Evolutionary conservation across 2,888 invertebrate species (phyloP).

Genomic region (Dilophus febrilis): DNA sequence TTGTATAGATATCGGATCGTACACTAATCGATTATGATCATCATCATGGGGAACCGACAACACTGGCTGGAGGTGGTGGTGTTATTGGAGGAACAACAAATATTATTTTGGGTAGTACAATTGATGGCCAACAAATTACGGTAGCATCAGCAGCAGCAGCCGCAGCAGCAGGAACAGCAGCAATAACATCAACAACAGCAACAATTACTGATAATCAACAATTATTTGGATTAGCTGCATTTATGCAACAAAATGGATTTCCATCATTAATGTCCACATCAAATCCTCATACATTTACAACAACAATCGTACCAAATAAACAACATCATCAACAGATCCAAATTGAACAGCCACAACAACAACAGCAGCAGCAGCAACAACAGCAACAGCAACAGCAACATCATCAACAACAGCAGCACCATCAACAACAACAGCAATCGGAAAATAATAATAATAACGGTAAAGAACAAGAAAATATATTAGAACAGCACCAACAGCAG

Average conservation of each 20-base stretch:
- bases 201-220: too few species aligned
- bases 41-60: slow-evolving; percentile 21
- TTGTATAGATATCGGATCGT: slow-evolving; percentile 27
- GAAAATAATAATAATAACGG: too few species aligned
- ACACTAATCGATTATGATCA: slow-evolving; percentile 29
- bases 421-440: slow-evolving; percentile 4
- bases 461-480: too few species aligned
- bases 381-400: too few species aligned
- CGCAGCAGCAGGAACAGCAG: too few species aligned
- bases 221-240: slow-evolving; percentile 49
- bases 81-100: not conserved
- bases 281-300: slow-evolving; percentile 26
- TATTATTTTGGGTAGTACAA: too few species aligned
- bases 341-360: slow-evolving; percentile 12
- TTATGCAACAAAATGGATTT: slow-evolving; percentile 61
- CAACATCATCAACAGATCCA: slow-evolving; percentile 18
- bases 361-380: not conserved
- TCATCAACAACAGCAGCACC: not conserved
- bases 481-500: slow-evolving; percentile 2
- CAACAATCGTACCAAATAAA: slow-evolving; percentile 22
- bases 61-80: too few species aligned
- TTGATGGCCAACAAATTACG: slow-evolving; percentile 52
- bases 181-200: too few species aligned
- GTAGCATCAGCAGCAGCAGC: too few species aligned
- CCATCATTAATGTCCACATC: slow-evolving; percentile 44